phyloP scores from a whole-genome alignment of 2,797 vertebrate genomes.

The Lithobates sylvaticus region DNA sequence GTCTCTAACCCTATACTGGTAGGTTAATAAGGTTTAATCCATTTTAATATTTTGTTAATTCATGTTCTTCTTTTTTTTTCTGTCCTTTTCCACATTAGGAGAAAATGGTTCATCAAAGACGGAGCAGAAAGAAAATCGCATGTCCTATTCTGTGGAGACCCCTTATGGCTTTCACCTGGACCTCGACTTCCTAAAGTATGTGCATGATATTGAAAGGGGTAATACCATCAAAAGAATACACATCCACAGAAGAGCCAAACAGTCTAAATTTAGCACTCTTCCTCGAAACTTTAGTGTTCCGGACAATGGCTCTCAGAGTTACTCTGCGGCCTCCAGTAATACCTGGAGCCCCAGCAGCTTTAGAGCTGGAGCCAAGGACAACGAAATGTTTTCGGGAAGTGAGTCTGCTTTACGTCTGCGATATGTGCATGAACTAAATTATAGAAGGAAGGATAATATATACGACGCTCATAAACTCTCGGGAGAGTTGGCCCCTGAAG shows the following conservation, averaged over 20 bases:
- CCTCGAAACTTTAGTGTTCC: conserved; percentile 96
- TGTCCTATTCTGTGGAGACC: conserved; percentile 96
- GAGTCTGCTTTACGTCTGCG: conserved; percentile 62
- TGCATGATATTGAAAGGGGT: conserved; percentile 98
- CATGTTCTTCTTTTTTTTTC: conserved; percentile 19
- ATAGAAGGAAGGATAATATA: conserved; percentile 69
- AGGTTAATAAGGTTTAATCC: background rate
- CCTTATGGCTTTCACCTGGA: conserved; percentile 97
- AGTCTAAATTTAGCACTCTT: conserved; percentile 94
- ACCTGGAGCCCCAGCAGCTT: conserved; percentile 84
- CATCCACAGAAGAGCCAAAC: conserved; percentile 90
- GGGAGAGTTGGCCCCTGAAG: conserved; percentile 66
- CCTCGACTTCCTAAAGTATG: conserved; percentile 97
- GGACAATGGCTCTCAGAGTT: conserved; percentile 77
- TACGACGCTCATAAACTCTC: conserved; percentile 15
- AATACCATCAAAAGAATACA: conserved; percentile 95
- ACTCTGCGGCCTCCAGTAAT: conserved; percentile 70
- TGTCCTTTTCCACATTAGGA: conserved; percentile 74
- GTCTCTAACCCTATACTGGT: background rate
- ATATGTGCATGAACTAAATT: conserved; percentile 65
- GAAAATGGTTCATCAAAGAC: conserved; percentile 80
- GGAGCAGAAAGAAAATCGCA: conserved; percentile 82
- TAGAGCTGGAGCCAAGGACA: conserved; percentile 82
- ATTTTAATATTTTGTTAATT: background rate
- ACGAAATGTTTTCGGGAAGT: conserved; percentile 69